These are phyloP conservation scores for Lepidotrigona ventralis DNA, from an alignment of 1,140 invertebrate genomes.

Conservation along the genomic window DNA sequence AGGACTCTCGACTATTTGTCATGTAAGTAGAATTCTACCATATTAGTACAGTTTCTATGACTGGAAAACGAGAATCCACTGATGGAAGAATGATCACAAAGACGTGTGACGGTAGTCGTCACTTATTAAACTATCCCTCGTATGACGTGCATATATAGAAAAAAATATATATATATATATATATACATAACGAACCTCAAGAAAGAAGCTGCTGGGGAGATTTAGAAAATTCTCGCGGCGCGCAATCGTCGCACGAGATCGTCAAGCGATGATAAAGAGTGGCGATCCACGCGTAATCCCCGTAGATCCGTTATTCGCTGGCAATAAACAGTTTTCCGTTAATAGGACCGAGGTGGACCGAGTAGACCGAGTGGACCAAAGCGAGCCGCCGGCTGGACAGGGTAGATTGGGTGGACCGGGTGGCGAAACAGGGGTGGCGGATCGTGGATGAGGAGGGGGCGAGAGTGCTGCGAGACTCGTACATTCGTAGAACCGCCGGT, in stretches of 20 bases:
- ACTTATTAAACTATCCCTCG: no score
- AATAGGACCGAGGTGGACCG: constrained; percentile 71
- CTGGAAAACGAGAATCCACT: no score
- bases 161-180: no score
- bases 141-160: no score
- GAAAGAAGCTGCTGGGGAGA: no score
- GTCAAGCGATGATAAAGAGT: constrained; percentile 18
- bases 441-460: background rate
- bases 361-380: constrained; percentile 42
- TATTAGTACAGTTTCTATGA: no score
- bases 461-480: constrained; percentile 65
- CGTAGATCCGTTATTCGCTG: constrained; percentile 69
- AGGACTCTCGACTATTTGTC: no score
- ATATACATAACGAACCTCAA: no score
- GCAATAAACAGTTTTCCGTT: constrained; percentile 78
- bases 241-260: background rate
- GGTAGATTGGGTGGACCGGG: constrained; percentile 35
- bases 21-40: no score
- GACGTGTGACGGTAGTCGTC: no score
- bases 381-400: constrained; percentile 21
- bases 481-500: constrained; percentile 75
- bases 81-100: no score
- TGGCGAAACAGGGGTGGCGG: constrained; percentile 24
- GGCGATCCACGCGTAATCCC: constrained; percentile 63
- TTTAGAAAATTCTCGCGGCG: background rate